Percentiles rank a stretch among this genome's conserved stretches.
These are phyloP conservation scores for Myanophis thanlyinensis DNA, from an alignment of 2,113 vertebrate species.

Conservation along the genomic window DNA sequence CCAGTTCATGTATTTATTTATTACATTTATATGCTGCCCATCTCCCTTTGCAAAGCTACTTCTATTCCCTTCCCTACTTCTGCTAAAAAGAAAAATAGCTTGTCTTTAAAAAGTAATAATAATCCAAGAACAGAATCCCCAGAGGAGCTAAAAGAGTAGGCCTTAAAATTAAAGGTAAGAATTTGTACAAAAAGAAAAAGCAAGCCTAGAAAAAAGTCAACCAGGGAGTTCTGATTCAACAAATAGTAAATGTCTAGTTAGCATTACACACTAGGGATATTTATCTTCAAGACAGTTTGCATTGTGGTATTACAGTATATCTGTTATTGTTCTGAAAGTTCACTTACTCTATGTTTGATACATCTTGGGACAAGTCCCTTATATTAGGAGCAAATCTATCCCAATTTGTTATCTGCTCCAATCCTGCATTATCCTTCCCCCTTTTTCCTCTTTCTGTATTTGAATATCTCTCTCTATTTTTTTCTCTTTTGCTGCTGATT, in stretches of 20 bases:
- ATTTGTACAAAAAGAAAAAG: not conserved
- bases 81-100: not conserved
- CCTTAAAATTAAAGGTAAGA: not conserved
- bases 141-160: not conserved
- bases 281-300: not conserved
- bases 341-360: not conserved
- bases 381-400: not conserved
- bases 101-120: not conserved
- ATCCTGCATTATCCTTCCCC: not conserved
- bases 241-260: not conserved
- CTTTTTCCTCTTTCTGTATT: no score
- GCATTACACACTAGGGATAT: not conserved
- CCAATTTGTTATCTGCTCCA: not conserved
- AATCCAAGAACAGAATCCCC: not conserved
- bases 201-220: not conserved
- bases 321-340: not conserved
- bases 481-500: not conserved
- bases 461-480: not conserved
- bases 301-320: not conserved
- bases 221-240: not conserved
- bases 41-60: not conserved
- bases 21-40: not conserved
- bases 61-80: not conserved
- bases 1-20: not conserved
- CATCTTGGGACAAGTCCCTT: not conserved